Conservation (phyloP, 2,888 invertebrate species). For the Aspidiotus rigidus region DNA sequence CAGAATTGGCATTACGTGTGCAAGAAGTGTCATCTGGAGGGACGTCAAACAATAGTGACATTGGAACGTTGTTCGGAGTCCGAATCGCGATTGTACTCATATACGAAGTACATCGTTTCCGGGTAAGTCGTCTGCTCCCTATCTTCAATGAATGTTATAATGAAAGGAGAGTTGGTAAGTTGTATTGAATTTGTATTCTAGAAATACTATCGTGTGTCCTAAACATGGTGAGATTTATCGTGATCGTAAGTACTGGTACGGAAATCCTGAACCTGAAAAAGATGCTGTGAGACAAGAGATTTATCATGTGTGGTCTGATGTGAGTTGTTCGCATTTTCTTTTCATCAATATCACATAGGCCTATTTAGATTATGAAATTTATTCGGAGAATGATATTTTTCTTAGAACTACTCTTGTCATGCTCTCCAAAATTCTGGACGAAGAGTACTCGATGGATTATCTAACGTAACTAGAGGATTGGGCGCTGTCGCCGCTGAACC, state of each 20-base stretch:
- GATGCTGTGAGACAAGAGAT: constrained; percentile 57
- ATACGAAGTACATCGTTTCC: constrained; percentile 67
- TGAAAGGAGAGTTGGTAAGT: too few species aligned
- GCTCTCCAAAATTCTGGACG: constrained; percentile 48
- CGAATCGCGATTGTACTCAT: constrained; percentile 55
- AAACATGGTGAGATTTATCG: constrained; percentile 63
- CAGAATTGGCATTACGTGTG: constrained; percentile 60
- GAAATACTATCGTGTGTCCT: constrained; percentile 62
- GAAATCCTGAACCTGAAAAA: constrained; percentile 64
- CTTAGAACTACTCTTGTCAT: constrained; percentile 10
- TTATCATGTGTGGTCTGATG: constrained; percentile 60
- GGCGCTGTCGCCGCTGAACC: constrained; percentile 59
- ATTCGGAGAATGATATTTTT: not conserved
- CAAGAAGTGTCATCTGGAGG: constrained; percentile 54
- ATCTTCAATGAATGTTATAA: too few species aligned
- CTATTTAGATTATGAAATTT: not conserved
- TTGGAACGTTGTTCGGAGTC: constrained; percentile 46
- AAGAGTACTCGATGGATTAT: constrained; percentile 56
- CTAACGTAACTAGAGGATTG: constrained; percentile 54
- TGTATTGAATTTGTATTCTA: constrained; percentile 36
- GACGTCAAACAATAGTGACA: constrained; percentile 52
- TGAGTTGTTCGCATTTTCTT: constrained; percentile 41
- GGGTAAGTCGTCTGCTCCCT: constrained; percentile 46
- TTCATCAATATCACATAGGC: not conserved
- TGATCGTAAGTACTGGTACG: constrained; percentile 71